Evolutionary conservation across 2,888 invertebrate genomes (phyloP), one percentile per base, ranked within the genome.

Genomic region (Lamproptera curius): DNA sequence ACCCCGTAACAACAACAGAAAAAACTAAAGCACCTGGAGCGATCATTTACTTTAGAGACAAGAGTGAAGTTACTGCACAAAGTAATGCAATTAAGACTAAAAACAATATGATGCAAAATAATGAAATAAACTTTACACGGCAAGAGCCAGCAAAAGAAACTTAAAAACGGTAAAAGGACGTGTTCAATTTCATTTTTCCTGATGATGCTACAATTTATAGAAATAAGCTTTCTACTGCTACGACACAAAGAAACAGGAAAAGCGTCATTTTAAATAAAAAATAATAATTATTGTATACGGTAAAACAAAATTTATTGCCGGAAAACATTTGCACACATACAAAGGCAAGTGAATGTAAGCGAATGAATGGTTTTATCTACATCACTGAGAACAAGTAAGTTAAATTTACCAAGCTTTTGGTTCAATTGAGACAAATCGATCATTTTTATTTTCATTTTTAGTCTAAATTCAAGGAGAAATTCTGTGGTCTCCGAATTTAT

Each of bases 321-420:
- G 73, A 76, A 67, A 67, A 60, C 51, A 73, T 78, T 52, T 82
- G 82, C 46, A 69, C 70, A 3, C 76, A 73, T 52, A 67, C 79
- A 40, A 70, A 63, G 34, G 70, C 70, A 56, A 53, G 52, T 14
- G 68, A 76, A 49, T 85, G 85, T 53, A 54, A 57, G 43, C 56
- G 54, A 20, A 59, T 49, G 14, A 68, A 71, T 14, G 84, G 84
- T 14, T 42, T 70, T n/a, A 43, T 75, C 16, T 69, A 79, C 48
- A 51, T 59, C 40, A 42, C 61, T 42, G n/a, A n/a, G n/a, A 52
- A 58, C 51, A 49, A 51, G 67, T 72, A 61, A 58, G 58, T 59
- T 51, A 41, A 15, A 20, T 11, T 36, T 20, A 5, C 6, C 6
- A 5, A 6, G 20, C 6, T 20, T 20, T 16, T 6, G n/a, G 8